Evolutionary conservation across 2,113 vertebrate species (phyloP).

Genomic region (Aviceda subcristata): DNA sequence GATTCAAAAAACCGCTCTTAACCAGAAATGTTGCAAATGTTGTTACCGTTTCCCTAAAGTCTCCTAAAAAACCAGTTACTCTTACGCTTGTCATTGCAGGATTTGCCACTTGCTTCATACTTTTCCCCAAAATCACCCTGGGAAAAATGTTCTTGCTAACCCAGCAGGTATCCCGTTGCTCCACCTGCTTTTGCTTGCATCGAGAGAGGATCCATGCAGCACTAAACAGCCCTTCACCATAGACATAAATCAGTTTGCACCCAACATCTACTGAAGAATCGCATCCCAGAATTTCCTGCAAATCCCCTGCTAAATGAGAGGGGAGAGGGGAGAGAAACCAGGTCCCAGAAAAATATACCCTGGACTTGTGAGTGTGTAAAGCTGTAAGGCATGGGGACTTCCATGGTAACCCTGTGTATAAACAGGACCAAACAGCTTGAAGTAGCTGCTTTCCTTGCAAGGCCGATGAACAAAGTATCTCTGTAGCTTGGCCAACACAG

Average conservation of each 20-base stretch:
- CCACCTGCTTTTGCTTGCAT: neutral
- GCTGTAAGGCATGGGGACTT: neutral
- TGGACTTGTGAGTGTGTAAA: neutral
- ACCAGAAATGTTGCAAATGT: neutral
- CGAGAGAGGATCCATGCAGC: neutral
- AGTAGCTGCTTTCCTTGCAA: constrained; percentile 52
- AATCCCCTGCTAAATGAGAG: neutral
- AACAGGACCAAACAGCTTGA: constrained; percentile 53
- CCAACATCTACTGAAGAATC: neutral
- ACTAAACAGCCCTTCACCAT: neutral
- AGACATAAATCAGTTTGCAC: neutral
- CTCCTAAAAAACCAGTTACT: neutral
- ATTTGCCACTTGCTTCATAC: neutral
- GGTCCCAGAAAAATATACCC: neutral
- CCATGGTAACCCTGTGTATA: constrained; percentile 48
- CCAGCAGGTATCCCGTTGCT: neutral
- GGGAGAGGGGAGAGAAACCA: neutral
- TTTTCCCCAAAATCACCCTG: neutral
- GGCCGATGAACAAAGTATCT: constrained; percentile 36
- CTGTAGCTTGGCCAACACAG: constrained; percentile 57
- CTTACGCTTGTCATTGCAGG: neutral
- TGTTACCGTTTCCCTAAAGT: neutral
- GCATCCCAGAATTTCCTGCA: neutral
- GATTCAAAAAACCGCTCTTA: neutral
- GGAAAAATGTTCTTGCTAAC: neutral